Percentiles rank a stretch among this genome's conserved stretches.
Conservation (phyloP, 2,113 vertebrate genomes). For the Motacilla alba region DNA sequence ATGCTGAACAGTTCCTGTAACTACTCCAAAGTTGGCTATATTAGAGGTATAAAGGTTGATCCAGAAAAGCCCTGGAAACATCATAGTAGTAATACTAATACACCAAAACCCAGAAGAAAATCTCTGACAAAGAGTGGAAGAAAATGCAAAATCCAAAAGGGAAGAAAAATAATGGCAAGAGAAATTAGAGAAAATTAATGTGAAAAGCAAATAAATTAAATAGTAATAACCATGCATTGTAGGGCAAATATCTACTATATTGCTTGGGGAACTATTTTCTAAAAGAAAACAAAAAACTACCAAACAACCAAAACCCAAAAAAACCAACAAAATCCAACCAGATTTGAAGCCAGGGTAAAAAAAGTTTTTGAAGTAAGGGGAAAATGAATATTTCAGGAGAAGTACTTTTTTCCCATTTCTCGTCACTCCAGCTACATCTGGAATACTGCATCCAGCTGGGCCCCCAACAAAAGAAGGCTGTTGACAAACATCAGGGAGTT, state of each 20-base stretch:
- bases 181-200: not conserved
- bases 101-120: not conserved
- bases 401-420: not conserved
- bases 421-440: fast-evolving
- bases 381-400: not conserved
- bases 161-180: not conserved
- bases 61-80: not conserved
- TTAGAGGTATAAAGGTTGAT: not conserved
- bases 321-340: not conserved
- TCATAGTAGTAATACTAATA: too few species aligned
- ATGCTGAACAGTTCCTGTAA: not conserved
- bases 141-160: not conserved
- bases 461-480: not conserved
- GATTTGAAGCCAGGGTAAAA: not conserved
- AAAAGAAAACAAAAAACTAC: not conserved
- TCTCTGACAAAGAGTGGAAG: not conserved
- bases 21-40: not conserved
- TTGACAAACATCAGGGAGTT: constrained; percentile 28
- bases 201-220: not conserved
- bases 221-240: not conserved
- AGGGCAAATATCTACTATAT: not conserved
- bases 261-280: not conserved
- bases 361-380: not conserved
- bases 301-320: not conserved
- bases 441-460: not conserved